Conservation (phyloP, 2,888 invertebrate genomes). For the Onchidella celtica region DNA sequence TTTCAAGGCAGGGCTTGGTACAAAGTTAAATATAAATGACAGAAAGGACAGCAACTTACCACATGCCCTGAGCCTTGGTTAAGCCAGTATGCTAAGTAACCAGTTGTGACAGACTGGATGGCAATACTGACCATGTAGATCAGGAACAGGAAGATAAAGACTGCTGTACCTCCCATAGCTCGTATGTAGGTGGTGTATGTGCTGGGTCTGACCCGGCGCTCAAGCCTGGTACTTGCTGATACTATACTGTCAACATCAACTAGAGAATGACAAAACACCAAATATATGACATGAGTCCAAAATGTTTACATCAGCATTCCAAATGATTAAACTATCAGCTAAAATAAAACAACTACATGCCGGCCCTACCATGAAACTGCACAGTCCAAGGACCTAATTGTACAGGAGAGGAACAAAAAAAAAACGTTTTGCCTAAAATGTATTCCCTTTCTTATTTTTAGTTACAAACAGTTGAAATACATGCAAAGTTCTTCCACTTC, state of each 20-base stretch:
- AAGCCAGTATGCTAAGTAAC: constrained; percentile 84
- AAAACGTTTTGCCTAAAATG: too few species aligned
- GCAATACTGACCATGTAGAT: constrained; percentile 82
- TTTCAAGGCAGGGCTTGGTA: too few species aligned
- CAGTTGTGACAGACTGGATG: constrained; percentile 83
- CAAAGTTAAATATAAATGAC: too few species aligned
- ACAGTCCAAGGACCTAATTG: too few species aligned
- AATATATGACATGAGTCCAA: background rate
- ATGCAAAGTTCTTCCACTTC: too few species aligned
- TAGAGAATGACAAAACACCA: constrained; percentile 51
- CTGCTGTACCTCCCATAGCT: constrained; percentile 77
- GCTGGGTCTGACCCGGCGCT: constrained; percentile 77
- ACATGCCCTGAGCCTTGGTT: constrained; percentile 77
- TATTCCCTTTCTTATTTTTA: too few species aligned
- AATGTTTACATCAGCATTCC: background rate
- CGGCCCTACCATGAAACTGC: too few species aligned
- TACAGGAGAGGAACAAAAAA: too few species aligned
- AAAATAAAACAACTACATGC: background rate
- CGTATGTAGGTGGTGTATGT: constrained; percentile 82
- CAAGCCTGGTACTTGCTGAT: constrained; percentile 77
- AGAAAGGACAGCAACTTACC: too few species aligned
- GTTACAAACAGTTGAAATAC: too few species aligned
- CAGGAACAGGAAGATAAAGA: constrained; percentile 61
- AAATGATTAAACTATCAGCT: background rate
- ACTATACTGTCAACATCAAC: constrained; percentile 75